A percentile compares a stretch with the other conserved stretches of the same genome.
Evolutionary conservation across 2,797 vertebrate genomes (phyloP).

Genomic region (Strix occidentalis): DNA sequence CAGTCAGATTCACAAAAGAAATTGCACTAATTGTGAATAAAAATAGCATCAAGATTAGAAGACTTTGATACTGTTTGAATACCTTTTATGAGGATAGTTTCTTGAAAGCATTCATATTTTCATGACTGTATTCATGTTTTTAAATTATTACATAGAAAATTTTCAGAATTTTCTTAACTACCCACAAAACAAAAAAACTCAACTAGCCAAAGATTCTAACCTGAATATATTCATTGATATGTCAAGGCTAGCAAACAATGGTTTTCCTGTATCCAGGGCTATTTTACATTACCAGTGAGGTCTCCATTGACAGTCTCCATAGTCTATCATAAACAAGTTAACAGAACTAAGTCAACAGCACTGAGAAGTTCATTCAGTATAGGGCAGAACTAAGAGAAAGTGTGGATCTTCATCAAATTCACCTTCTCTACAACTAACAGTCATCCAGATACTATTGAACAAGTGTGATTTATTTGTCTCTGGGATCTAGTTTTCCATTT

Average conservation of each 20-base stretch:
- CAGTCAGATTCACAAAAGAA: background rate
- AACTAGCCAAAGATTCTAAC: background rate
- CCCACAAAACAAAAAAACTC: background rate
- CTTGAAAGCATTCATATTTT: background rate
- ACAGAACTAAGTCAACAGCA: background rate
- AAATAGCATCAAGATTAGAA: background rate
- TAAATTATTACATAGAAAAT: background rate
- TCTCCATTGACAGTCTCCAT: background rate
- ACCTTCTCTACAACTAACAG: background rate
- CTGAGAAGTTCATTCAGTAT: background rate
- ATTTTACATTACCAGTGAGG: background rate
- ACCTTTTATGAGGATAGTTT: background rate
- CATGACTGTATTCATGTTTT: background rate
- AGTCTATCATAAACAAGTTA: background rate
- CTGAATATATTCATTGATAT: background rate
- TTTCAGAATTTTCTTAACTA: background rate
- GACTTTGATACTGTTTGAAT: background rate
- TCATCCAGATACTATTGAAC: background rate
- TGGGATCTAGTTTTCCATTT: background rate
- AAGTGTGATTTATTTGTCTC: background rate
- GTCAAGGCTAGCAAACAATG: background rate
- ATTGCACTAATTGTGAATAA: background rate
- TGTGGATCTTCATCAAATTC: background rate
- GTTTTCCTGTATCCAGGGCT: background rate
- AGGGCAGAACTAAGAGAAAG: background rate